Conservation (phyloP, 2,888 invertebrate species). For the Rugalucina vietnamica region DNA sequence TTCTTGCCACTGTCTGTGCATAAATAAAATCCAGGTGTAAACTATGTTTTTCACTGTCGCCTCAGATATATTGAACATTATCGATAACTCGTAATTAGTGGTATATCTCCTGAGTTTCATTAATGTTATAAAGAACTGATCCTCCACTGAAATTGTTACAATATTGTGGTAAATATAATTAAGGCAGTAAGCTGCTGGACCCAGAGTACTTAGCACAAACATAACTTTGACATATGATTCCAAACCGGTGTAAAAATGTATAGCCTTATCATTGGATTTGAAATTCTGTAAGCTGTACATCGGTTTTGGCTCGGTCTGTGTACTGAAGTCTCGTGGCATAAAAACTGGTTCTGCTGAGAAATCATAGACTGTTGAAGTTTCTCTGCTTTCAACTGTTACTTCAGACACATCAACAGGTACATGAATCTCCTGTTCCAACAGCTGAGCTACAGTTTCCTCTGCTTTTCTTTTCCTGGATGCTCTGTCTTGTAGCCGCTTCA, state of each 20-base stretch:
- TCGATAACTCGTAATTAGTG: constrained; percentile 38
- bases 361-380: no score
- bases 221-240: constrained; percentile 25
- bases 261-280: constrained; percentile 14
- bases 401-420: no score
- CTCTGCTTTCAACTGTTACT: no score
- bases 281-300: constrained; percentile 23
- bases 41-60: constrained; percentile 39
- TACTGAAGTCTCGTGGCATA: neutral
- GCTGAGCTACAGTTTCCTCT: no score
- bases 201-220: constrained; percentile 29
- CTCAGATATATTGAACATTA: constrained; percentile 45
- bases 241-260: constrained; percentile 32
- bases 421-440: no score
- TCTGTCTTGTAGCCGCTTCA: no score
- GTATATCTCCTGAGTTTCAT: constrained; percentile 29
- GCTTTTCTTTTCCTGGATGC: no score
- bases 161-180: no score
- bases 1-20: constrained; percentile 54
- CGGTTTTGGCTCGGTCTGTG: no score
- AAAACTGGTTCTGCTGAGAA: no score
- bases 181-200: constrained; percentile 41
- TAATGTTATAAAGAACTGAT: constrained; percentile 42
- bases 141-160: constrained; percentile 19
- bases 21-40: constrained; percentile 49